Base-by-base conservation (phyloP, 2,888 invertebrate species). In the Eurytoma adleriae region DNA sequence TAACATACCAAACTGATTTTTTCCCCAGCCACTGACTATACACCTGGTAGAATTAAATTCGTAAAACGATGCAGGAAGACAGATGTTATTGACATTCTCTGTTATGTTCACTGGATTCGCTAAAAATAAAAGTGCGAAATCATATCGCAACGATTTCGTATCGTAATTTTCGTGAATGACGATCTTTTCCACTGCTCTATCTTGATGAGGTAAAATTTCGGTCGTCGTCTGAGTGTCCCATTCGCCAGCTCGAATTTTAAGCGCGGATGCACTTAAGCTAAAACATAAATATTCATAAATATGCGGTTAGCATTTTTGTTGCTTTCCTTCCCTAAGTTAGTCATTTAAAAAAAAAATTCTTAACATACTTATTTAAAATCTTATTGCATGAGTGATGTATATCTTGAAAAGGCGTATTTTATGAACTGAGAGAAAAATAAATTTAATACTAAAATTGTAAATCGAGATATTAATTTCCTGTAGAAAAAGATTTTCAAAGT, bases 141-240 rank as follows among this genome's bases (percentile, higher is more conserved):
- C 96, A 88, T 96, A 95, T 91, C 93, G 94, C 16, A 96, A 91
- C 14, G 94, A 93, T 2, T 94, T 94, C 66, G 92, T 91, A 85
- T 94, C 93, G 84, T 92, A 96, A 62, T 93, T 91, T 30, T 94
- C 92, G 85, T 96, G 96, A 0, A 93, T 87, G 0, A 93, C 88
- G 0, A 94, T 90, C 13, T 91, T 91, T 0, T 88, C 88, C 0
- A 96, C 95, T 4, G 92, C 91, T 5, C 95, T 91, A 87, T 96
- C 95, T 86, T 96, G 95, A 88, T 95, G 94, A 0, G 94, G 93
- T 79, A 92, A 93, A 0, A 94, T 91, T 87, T 96, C 96, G 64
- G 92, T 92, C 27, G 92, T 93, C 0, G 94, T 94, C 88, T 95
- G 95, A 0, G 96, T 95, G 90, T 96, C 96, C 96, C 96, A 96